A percentile compares a stretch with the other conserved stretches of the same genome.
Evolutionary conservation across 2,113 vertebrate species (phyloP).

Genomic region (Eolophus roseicapilla): DNA sequence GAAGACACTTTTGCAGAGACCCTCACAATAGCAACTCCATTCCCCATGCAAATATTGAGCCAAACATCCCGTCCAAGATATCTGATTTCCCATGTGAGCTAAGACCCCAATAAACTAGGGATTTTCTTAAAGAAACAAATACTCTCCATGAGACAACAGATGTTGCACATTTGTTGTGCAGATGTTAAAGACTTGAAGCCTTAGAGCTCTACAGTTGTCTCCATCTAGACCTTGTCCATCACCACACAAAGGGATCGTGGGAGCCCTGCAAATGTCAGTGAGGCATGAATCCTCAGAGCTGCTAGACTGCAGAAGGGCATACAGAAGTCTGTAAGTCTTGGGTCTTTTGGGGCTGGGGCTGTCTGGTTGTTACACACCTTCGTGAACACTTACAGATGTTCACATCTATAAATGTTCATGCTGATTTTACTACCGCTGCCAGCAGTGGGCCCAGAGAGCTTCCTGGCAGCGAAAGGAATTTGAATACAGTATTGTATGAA

Average conservation of each 20-base stretch:
- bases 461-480: background rate
- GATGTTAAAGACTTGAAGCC: background rate
- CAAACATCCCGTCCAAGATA: background rate
- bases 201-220: background rate
- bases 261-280: background rate
- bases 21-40: background rate
- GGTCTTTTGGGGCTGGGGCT: background rate
- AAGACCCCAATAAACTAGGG: background rate
- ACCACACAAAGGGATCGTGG: background rate
- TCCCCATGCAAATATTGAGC: background rate
- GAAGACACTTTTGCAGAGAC: background rate
- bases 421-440: background rate
- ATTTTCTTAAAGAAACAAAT: conserved; percentile 35
- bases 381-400: background rate
- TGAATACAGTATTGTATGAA: background rate
- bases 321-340: background rate
- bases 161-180: conserved; percentile 8
- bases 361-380: background rate
- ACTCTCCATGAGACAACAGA: background rate
- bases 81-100: accelerated
- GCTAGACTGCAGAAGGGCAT: background rate
- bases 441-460: background rate
- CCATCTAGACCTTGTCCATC: background rate
- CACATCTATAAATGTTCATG: background rate
- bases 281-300: background rate